phyloP scores from a whole-genome alignment of 2,888 invertebrate genomes.

The Drosophila heteroneura region DNA sequence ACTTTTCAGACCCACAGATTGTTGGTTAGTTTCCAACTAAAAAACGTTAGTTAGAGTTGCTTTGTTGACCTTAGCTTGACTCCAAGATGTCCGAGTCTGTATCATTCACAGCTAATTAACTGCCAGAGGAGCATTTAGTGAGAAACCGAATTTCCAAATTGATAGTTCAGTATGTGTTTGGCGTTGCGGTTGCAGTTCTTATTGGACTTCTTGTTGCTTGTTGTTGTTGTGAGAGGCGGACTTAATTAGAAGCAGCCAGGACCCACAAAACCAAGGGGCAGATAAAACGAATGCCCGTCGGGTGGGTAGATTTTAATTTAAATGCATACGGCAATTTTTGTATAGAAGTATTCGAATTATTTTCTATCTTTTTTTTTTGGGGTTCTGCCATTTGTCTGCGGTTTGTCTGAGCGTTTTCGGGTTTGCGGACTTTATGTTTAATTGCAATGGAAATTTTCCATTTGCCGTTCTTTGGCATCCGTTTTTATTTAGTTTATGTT shows the following conservation, averaged over 20 bases:
- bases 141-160: slow-evolving; percentile 48
- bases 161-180: slow-evolving; percentile 40
- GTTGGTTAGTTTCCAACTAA: slow-evolving; percentile 34
- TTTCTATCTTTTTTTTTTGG: background rate
- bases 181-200: slow-evolving; percentile 2
- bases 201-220: background rate
- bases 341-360: slow-evolving; percentile 4
- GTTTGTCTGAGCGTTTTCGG: slow-evolving; percentile 48
- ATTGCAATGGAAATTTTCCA: slow-evolving; percentile 61
- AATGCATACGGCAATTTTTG: slow-evolving; percentile 48
- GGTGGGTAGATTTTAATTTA: slow-evolving; percentile 47
- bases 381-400: slow-evolving; percentile 52
- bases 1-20: slow-evolving; percentile 33
- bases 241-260: slow-evolving; percentile 38
- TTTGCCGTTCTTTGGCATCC: slow-evolving; percentile 51
- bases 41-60: background rate
- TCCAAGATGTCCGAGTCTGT: background rate
- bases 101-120: slow-evolving; percentile 52
- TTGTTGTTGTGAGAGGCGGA: background rate
- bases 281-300: slow-evolving; percentile 15
- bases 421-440: slow-evolving; percentile 52
- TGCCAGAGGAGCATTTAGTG: slow-evolving; percentile 44
- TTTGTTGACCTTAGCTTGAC: slow-evolving; percentile 7
- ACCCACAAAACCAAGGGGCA: slow-evolving; percentile 22
- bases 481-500: slow-evolving; percentile 57